Conservation (phyloP, 2,888 invertebrate species). For the Drosophila acutilabella region DNA sequence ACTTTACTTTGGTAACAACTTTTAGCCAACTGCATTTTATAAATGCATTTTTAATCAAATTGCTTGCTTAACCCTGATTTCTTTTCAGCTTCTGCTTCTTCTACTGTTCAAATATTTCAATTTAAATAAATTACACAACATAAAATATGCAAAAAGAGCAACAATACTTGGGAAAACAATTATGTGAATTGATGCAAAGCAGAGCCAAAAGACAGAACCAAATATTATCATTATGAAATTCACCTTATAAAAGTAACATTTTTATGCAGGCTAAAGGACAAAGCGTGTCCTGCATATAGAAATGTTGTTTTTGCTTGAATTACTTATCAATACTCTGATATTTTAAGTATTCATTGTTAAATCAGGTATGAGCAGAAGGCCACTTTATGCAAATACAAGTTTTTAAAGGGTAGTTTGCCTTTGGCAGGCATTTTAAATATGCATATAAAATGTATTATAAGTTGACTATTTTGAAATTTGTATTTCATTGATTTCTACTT, state of each 20-base stretch:
- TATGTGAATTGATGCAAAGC: conserved; percentile 14
- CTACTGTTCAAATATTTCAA: background rate
- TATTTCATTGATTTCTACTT: too few species aligned
- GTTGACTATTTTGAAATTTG: too few species aligned
- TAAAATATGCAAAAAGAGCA: background rate
- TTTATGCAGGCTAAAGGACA: background rate
- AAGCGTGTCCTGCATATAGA: background rate
- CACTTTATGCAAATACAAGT: background rate
- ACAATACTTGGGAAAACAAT: conserved; percentile 10
- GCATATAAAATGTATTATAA: too few species aligned
- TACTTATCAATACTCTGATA: conserved; percentile 15
- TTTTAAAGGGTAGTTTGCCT: background rate
- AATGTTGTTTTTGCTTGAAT: conserved; percentile 16
- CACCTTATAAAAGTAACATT: too few species aligned
- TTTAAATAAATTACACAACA: background rate
- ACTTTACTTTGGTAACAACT: conserved; percentile 9
- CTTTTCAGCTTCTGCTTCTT: background rate
- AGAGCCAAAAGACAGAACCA: background rate
- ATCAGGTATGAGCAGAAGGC: background rate
- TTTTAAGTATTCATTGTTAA: background rate
- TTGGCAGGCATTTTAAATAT: too few species aligned
- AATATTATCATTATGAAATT: conserved; percentile 9
- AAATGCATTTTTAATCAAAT: conserved; percentile 17
- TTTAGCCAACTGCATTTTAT: background rate
- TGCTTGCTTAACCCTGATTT: background rate